Conservation (phyloP, 2,797 vertebrate species). For the Phyllotis vaccarum region DNA sequence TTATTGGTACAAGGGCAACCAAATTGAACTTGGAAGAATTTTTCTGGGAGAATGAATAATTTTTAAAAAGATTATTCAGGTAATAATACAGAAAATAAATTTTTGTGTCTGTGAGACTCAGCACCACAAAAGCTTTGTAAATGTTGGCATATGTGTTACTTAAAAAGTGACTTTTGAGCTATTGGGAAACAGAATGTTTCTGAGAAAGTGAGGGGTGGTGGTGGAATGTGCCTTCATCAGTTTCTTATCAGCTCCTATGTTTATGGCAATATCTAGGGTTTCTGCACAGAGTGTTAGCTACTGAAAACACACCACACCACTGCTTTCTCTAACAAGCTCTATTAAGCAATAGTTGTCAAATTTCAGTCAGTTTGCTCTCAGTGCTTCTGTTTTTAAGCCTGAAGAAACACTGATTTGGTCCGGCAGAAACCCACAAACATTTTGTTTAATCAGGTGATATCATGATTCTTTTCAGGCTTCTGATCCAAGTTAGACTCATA, state of each 20-base stretch:
- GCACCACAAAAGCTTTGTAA: not conserved
- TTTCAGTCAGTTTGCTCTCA: not conserved
- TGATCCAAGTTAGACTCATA: not conserved
- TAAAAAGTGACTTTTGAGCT: constrained; percentile 44
- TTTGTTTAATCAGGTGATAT: constrained; percentile 1
- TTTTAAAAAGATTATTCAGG: not conserved
- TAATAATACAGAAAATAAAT: not conserved
- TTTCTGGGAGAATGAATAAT: not conserved
- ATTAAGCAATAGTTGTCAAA: not conserved
- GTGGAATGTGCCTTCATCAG: not conserved
- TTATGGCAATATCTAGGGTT: not conserved
- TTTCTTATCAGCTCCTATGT: not conserved
- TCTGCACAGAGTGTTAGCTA: not conserved
- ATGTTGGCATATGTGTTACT: not conserved
- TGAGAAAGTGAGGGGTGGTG: not conserved
- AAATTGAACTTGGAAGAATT: not conserved
- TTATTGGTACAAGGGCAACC: not conserved
- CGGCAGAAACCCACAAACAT: not conserved
- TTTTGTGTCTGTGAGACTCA: not conserved
- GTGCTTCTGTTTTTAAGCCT: not conserved
- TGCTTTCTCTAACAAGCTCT: not conserved
- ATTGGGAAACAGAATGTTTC: not conserved
- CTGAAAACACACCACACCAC: not conserved
- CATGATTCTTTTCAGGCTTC: not conserved
- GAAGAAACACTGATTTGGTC: not conserved